Conservation (phyloP, 1,140 invertebrate species). For the Drosophila insularis region DNA sequence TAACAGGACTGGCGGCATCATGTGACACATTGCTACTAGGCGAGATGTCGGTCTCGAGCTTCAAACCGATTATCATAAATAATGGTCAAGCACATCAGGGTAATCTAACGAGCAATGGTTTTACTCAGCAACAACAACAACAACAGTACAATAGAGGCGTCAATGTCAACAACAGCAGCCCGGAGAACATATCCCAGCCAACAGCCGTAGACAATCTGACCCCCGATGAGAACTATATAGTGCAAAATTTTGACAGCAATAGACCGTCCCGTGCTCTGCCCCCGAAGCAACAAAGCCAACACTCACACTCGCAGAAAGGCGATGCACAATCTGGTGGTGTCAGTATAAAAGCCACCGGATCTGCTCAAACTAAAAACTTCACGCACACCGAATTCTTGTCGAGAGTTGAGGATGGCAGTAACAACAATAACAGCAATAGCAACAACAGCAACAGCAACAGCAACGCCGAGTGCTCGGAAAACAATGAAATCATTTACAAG, state of each 20-base stretch:
- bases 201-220: constrained; percentile 17
- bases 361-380: constrained; percentile 25
- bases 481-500: constrained; percentile 79
- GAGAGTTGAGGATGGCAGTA: constrained; percentile 11
- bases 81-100: constrained; percentile 60
- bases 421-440: background rate
- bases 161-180: constrained; percentile 13
- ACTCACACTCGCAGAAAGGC: background rate
- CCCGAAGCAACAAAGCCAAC: constrained; percentile 28
- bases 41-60: constrained; percentile 73
- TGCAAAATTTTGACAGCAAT: background rate
- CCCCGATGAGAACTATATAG: constrained; percentile 5
- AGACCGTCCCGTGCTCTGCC: constrained; percentile 23
- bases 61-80: constrained; percentile 68
- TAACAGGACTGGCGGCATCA: constrained; percentile 83
- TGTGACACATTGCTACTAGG: constrained; percentile 82
- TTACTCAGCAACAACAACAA: constrained; percentile 13
- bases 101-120: constrained; percentile 55
- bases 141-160: constrained; percentile 26
- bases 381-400: constrained; percentile 18
- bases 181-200: constrained; percentile 5
- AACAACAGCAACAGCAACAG: constrained; percentile 13
- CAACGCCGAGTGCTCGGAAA: constrained; percentile 39
- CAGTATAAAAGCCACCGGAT: constrained; percentile 11
- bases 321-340: constrained; percentile 3